Evolutionary conservation across 2,888 invertebrate species (phyloP).

Genomic region (Macroteleia sp.): DNA sequence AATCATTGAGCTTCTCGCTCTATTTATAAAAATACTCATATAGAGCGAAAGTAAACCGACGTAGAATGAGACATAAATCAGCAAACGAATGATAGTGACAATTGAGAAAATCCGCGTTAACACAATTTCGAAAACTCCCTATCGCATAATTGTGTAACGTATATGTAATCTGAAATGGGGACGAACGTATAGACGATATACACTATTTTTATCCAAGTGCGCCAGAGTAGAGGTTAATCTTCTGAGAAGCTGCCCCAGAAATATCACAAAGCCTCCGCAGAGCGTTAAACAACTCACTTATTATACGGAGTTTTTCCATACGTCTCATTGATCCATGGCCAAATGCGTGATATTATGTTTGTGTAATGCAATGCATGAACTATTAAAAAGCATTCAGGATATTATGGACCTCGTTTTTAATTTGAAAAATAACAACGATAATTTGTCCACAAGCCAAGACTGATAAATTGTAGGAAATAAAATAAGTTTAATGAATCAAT

Average conservation of each 20-base stretch:
- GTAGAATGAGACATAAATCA: conserved; percentile 41
- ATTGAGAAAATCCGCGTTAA: conserved; percentile 41
- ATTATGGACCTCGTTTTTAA: no score
- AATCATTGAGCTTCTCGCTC: no score
- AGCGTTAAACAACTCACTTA: conserved; percentile 68
- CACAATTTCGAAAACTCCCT: conserved; percentile 53
- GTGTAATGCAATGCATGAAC: no score
- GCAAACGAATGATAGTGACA: conserved; percentile 50
- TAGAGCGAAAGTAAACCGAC: no score
- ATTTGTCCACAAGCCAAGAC: no score
- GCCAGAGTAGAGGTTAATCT: conserved; percentile 81
- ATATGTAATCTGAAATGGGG: conserved; percentile 63
- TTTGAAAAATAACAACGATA: no score
- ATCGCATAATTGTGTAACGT: conserved; percentile 81
- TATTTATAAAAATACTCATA: conserved; percentile 52
- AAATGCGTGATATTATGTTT: conserved; percentile 20
- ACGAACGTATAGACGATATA: conserved; percentile 64
- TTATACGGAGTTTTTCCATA: conserved; percentile 62
- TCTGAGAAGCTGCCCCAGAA: conserved; percentile 77
- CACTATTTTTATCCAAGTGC: conserved; percentile 79
- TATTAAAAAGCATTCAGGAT: no score
- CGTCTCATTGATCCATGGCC: conserved; percentile 45
- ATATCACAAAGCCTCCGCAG: conserved; percentile 75
- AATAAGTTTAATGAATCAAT: no score
- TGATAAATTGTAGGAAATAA: no score